Evolutionary conservation across 2,888 invertebrate genomes (phyloP).

Genomic region (Alentia gelatinosa): DNA sequence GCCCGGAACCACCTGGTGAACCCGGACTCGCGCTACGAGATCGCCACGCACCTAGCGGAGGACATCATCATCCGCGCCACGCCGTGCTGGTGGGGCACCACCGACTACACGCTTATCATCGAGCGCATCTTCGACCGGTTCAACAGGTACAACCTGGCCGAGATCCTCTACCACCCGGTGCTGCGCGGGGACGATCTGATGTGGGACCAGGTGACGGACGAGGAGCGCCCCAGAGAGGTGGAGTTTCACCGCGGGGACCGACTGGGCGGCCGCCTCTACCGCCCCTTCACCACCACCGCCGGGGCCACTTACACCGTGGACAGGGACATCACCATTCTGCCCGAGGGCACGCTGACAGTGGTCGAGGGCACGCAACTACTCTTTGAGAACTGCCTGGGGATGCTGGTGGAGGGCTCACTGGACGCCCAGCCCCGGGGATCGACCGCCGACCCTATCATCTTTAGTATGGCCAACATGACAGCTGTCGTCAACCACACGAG

Average conservation of each 20-base stretch:
- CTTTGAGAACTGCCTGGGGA: slow-evolving; percentile 92
- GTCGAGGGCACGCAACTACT: slow-evolving; percentile 92
- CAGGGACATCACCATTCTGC: slow-evolving; percentile 95
- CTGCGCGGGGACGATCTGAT: slow-evolving; percentile 93
- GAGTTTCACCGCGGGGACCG: slow-evolving; percentile 80
- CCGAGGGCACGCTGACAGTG: slow-evolving; percentile 93
- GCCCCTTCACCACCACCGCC: slow-evolving; percentile 6
- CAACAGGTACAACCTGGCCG: slow-evolving; percentile 91
- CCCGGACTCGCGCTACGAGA: slow-evolving; percentile 93
- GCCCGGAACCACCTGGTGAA: slow-evolving; percentile 95
- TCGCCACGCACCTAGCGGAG: slow-evolving; percentile 96
- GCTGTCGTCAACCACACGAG: slow-evolving; percentile 82
- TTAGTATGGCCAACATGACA: slow-evolving; percentile 68
- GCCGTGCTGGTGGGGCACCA: slow-evolving; percentile 92
- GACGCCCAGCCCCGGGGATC: slow-evolving; percentile 43
- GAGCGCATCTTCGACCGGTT: slow-evolving; percentile 76
- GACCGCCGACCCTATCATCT: slow-evolving; percentile 57
- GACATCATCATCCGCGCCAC: slow-evolving; percentile 89
- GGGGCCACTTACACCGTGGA: slow-evolving; percentile 88
- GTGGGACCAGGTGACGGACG: slow-evolving; percentile 89
- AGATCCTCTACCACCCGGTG: slow-evolving; percentile 94
- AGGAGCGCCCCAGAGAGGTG: slow-evolving; percentile 88
- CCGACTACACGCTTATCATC: slow-evolving; percentile 68
- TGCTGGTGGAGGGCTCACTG: slow-evolving; percentile 96
- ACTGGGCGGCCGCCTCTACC: slow-evolving; percentile 75